Percentiles rank a stretch among this genome's conserved stretches.
phyloP scores from a whole-genome alignment of 2,797 vertebrate genomes.

The Girardinus metallicus region DNA sequence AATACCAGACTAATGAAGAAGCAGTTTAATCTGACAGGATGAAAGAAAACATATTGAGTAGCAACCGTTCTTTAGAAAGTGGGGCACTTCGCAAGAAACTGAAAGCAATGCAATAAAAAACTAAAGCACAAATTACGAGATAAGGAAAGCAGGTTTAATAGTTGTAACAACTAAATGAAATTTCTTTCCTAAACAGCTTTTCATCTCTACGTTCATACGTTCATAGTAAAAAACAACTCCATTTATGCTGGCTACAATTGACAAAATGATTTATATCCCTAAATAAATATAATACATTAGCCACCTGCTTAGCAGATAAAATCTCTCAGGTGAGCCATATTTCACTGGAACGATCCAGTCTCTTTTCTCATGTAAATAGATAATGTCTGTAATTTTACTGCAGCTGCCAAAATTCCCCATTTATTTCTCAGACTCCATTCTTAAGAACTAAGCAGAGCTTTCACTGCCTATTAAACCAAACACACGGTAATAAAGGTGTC shows the following conservation, averaged over 20 bases:
- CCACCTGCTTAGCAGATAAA: conserved; percentile 24
- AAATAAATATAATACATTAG: conserved; percentile 37
- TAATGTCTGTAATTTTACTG: conserved; percentile 23
- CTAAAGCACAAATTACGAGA: conserved; percentile 25
- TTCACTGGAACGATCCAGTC: conserved; percentile 26
- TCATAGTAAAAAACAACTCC: conserved; percentile 34
- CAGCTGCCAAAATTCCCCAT: conserved; percentile 18
- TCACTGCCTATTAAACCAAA: conserved; percentile 26
- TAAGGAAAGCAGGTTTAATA: conserved; percentile 31
- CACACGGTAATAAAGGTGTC: conserved; percentile 15
- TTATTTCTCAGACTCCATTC: conserved; percentile 10
- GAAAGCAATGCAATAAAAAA: conserved; percentile 31
- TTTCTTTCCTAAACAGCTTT: conserved; percentile 14
- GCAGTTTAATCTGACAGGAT: not conserved
- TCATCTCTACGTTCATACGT: conserved; percentile 18
- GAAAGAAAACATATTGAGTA: not conserved
- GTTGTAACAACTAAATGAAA: conserved; percentile 24
- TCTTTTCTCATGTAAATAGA: conserved; percentile 17
- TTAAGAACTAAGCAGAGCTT: conserved; percentile 7
- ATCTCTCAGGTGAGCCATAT: conserved; percentile 30
- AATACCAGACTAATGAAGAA: conserved; percentile 1
- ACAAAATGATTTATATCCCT: conserved; percentile 21
- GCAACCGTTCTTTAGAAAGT: conserved; percentile 16
- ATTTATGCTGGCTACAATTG: conserved; percentile 11
- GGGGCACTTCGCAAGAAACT: conserved; percentile 10